These are phyloP conservation scores for Rhodeus uyekii DNA, from an alignment of 2,797 vertebrate genomes.

Conservation along the genomic window DNA sequence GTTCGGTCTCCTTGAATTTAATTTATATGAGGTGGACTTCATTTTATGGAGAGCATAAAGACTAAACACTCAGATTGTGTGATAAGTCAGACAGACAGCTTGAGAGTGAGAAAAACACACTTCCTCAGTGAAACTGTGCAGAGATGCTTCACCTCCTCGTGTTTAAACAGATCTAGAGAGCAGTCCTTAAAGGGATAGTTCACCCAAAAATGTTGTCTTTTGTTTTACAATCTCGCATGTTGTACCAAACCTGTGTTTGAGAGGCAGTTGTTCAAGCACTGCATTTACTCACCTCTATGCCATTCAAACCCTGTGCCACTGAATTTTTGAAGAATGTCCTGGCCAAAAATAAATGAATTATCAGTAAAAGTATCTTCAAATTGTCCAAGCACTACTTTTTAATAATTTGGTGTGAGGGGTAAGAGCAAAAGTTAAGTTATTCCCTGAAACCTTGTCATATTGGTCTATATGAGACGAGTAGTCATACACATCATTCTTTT, in stretches of 20 bases:
- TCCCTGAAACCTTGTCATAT: not conserved
- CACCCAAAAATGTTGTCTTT: not conserved
- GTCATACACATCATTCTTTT: not conserved
- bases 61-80: slow-evolving; percentile 29
- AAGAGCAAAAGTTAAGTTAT: not conserved
- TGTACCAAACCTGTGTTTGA: not conserved
- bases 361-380: not conserved
- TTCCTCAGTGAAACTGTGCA: slow-evolving; percentile 53
- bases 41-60: slow-evolving; percentile 29
- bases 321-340: not conserved
- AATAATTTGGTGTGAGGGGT: not conserved
- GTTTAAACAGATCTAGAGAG: slow-evolving; percentile 33
- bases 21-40: slow-evolving; percentile 42
- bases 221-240: not conserved
- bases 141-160: slow-evolving; percentile 32
- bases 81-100: slow-evolving; percentile 30
- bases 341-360: too few species aligned
- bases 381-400: not conserved
- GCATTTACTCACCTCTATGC: too few species aligned
- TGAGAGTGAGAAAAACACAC: slow-evolving; percentile 4
- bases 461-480: not conserved
- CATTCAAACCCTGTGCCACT: too few species aligned
- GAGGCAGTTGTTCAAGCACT: too few species aligned
- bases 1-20: not conserved
- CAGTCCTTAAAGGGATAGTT: slow-evolving; percentile 18